These are phyloP conservation scores for Ophion ellenae DNA, from an alignment of 2,888 invertebrate genomes.

Conservation along the genomic window DNA sequence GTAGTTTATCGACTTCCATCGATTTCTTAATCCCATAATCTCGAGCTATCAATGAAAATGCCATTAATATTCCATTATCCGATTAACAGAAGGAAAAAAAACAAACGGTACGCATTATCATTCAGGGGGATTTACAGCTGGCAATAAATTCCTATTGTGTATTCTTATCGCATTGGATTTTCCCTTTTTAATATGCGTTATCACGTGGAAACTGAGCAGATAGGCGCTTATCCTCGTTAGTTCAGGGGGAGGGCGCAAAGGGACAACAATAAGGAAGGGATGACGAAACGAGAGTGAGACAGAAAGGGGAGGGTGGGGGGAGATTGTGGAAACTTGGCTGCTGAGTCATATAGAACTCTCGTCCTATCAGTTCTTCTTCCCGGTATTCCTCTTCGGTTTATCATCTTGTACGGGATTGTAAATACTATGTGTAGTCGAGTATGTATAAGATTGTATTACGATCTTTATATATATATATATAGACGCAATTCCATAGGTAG, in stretches of 20 bases:
- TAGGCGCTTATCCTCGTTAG: constrained; percentile 68
- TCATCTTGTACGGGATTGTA: constrained; percentile 60
- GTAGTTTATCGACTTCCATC: neutral
- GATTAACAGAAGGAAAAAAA: constrained; percentile 13
- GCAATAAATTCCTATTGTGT: neutral
- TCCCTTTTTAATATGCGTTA: constrained; percentile 15
- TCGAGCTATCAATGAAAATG: neutral
- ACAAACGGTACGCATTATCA: neutral
- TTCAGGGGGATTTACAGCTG: neutral
- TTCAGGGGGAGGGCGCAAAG: constrained; percentile 18
- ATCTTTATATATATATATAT: neutral
- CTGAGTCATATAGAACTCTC: constrained; percentile 62
- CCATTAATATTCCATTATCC: constrained; percentile 16
- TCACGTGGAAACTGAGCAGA: constrained; percentile 58
- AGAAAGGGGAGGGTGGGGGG: neutral
- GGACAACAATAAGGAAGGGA: constrained; percentile 5
- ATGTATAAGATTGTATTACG: neutral
- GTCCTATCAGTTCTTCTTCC: constrained; percentile 25
- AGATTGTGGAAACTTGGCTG: constrained; percentile 44
- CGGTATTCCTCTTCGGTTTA: constrained; percentile 41
- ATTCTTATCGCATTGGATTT: neutral
- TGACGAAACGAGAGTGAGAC: neutral
- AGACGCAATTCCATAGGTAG: neutral
- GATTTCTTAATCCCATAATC: constrained; percentile 23
- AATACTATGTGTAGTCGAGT: constrained; percentile 64